Evolutionary conservation across 2,888 invertebrate genomes (phyloP).

Genomic region (Thereva unica): DNA sequence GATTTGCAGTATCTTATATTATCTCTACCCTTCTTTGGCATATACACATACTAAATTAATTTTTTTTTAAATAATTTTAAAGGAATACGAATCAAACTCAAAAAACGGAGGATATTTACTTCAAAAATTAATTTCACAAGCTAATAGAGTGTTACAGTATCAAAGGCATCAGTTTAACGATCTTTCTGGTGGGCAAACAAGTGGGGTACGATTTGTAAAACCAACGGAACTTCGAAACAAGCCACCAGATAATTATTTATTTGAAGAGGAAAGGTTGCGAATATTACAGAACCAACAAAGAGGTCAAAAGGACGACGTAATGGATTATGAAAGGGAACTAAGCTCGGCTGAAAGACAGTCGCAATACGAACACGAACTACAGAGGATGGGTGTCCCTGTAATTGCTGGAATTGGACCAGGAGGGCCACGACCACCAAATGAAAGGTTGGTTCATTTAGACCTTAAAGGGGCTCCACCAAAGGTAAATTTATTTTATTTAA

Average conservation of each 20-base stretch:
- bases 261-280: constrained; percentile 56
- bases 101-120: constrained; percentile 54
- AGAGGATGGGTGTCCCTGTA: constrained; percentile 56
- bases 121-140: constrained; percentile 56
- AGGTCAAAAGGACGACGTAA: constrained; percentile 54
- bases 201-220: constrained; percentile 42
- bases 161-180: constrained; percentile 45
- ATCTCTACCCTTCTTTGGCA: too few species aligned
- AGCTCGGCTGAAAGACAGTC: constrained; percentile 53
- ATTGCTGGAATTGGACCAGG: constrained; percentile 56
- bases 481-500: constrained; percentile 46
- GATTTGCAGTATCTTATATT: too few species aligned
- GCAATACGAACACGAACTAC: constrained; percentile 55
- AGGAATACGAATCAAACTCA: constrained; percentile 45
- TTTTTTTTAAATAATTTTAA: not conserved
- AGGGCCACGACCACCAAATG: constrained; percentile 54
- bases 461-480: constrained; percentile 78
- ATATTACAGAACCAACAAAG: constrained; percentile 58
- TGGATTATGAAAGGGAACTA: constrained; percentile 53
- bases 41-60: too few species aligned
- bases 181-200: constrained; percentile 38
- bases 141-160: constrained; percentile 54
- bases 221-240: constrained; percentile 42
- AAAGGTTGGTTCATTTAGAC: constrained; percentile 73
- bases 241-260: constrained; percentile 51